Evolutionary conservation across 2,797 vertebrate species (phyloP).

Genomic region (Acrocephalus scirpaceus): DNA sequence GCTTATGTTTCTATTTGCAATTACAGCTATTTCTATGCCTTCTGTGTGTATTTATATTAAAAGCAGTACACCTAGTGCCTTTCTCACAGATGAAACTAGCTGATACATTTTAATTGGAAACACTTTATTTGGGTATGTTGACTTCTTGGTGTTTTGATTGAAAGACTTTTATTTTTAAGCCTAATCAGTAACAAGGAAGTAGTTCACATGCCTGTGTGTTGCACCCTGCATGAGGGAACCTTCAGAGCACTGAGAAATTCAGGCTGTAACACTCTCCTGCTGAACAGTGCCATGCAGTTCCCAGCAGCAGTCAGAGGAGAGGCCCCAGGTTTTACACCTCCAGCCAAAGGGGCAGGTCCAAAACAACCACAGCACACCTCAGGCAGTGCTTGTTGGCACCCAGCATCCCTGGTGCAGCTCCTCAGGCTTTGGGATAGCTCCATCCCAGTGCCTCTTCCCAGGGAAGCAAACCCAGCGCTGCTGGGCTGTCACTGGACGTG

Average conservation of each 20-base stretch:
- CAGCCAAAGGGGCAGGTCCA: neutral
- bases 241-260: neutral
- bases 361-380: neutral
- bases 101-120: constrained; percentile 32
- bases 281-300: neutral
- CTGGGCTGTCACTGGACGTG: neutral
- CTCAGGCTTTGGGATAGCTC: neutral
- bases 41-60: constrained; percentile 47
- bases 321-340: neutral
- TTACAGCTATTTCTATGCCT: constrained; percentile 36
- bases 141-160: neutral
- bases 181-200: neutral
- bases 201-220: neutral
- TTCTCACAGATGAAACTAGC: constrained; percentile 44
- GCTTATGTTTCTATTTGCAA: constrained; percentile 29
- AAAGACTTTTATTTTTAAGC: neutral
- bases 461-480: neutral
- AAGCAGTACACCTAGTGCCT: constrained; percentile 47
- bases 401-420: neutral
- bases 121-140: neutral
- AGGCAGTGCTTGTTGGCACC: neutral
- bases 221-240: neutral
- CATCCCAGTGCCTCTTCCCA: neutral
- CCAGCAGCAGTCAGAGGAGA: neutral
- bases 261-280: neutral